Conservation (phyloP, 2,888 invertebrate species). For the Seira ritae region DNA sequence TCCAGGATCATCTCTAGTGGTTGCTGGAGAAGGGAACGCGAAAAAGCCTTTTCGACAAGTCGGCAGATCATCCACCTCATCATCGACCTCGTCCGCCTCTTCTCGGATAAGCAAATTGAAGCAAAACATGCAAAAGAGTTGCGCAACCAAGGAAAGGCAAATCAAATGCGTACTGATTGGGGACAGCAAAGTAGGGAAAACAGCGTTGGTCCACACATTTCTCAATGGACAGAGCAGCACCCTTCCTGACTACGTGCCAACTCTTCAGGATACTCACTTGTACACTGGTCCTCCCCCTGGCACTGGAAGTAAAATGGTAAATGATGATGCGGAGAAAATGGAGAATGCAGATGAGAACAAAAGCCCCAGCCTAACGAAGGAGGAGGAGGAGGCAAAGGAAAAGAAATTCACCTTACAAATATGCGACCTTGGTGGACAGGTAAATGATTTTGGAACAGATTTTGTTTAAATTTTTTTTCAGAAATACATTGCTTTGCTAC, state of each 20-base stretch:
- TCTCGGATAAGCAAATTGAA: not conserved
- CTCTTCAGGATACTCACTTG: constrained; percentile 42
- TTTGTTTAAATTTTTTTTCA: too few relatives aligned
- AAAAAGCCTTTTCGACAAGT: constrained; percentile 25
- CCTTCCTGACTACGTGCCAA: constrained; percentile 44
- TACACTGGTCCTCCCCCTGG: not conserved
- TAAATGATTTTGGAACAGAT: constrained; percentile 40
- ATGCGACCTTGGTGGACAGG: constrained; percentile 70
- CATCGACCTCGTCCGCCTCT: not conserved
- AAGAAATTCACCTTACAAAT: constrained; percentile 56
- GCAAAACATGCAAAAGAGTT: constrained; percentile 10
- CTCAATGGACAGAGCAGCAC: constrained; percentile 54
- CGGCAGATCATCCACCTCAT: constrained; percentile 14
- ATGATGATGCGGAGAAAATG: not conserved
- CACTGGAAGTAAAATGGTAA: not conserved
- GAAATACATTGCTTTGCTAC: not conserved
- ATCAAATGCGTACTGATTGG: constrained; percentile 62
- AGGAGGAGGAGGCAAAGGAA: constrained; percentile 16
- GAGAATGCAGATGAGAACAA: not conserved
- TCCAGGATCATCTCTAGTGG: not conserved
- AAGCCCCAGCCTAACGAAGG: not conserved
- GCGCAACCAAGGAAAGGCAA: not conserved
- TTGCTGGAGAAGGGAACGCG: constrained; percentile 1
- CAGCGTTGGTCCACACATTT: constrained; percentile 63
- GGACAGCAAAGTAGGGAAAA: constrained; percentile 65